Percentiles rank a stretch among this genome's conserved stretches.
Evolutionary conservation across 2,113 vertebrate species (phyloP).

Genomic region (Mirza zaza): DNA sequence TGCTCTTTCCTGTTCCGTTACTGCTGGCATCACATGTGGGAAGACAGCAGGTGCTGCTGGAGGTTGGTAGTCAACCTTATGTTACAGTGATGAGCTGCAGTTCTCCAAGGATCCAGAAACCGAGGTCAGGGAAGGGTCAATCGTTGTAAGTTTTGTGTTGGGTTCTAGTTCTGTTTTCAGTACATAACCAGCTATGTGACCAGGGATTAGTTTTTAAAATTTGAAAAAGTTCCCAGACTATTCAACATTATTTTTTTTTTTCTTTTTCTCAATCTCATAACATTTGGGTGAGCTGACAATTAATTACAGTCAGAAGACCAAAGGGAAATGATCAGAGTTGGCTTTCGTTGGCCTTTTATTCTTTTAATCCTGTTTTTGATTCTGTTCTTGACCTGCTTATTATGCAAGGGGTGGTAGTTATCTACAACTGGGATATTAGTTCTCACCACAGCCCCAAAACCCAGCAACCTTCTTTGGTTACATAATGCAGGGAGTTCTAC

Average conservation of each 20-base stretch:
- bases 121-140: background rate
- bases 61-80: background rate
- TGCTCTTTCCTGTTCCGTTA: background rate
- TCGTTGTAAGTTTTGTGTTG: background rate
- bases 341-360: background rate
- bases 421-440: background rate
- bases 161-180: background rate
- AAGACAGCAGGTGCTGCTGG: background rate
- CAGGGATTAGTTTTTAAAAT: background rate
- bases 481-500: background rate
- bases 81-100: background rate
- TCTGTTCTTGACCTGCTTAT: background rate
- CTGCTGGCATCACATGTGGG: background rate
- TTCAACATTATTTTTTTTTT: background rate
- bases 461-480: background rate
- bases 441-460: background rate
- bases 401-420: background rate
- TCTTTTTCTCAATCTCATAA: background rate
- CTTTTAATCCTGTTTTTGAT: background rate
- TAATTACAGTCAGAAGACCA: background rate
- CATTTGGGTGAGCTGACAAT: background rate
- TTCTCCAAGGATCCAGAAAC: background rate
- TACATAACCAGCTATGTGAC: background rate
- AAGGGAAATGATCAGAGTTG: background rate
- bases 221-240: background rate